A percentile compares a stretch with the other conserved stretches of the same genome.
phyloP scores from a whole-genome alignment of 1,140 invertebrate species.

The Cyclargus thomasi region DNA sequence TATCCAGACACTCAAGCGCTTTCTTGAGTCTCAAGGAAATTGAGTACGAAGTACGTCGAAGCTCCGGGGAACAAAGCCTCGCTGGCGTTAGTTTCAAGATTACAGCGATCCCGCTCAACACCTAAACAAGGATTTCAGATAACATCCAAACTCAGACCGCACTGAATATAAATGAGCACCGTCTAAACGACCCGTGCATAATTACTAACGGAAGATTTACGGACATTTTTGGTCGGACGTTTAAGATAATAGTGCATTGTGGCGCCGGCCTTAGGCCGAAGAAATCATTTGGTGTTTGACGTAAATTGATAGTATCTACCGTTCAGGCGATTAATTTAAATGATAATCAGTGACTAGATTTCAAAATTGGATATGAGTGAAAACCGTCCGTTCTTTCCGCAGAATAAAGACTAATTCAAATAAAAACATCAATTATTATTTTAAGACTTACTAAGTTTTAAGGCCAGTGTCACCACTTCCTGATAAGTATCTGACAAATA shows the following conservation, averaged over 20 bases:
- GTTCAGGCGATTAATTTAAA: too few species aligned
- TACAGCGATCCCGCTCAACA: slow-evolving; percentile 70
- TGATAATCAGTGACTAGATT: too few species aligned
- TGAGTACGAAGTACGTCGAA: slow-evolving; percentile 34
- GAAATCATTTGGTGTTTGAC: background rate
- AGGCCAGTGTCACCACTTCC: too few species aligned
- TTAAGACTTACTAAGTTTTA: too few species aligned
- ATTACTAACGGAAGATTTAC: slow-evolving; percentile 45
- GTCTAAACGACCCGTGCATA: slow-evolving; percentile 56
- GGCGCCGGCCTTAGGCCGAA: background rate
- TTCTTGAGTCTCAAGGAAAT: slow-evolving; percentile 19
- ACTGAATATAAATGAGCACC: slow-evolving; percentile 73
- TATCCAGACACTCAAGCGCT: background rate
- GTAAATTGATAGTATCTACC: background rate
- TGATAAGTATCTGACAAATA: too few species aligned
- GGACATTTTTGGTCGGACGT: slow-evolving; percentile 6
- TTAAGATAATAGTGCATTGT: background rate
- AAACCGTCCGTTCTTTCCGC: too few species aligned
- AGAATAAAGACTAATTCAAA: too few species aligned
- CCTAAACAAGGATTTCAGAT: slow-evolving; percentile 74
- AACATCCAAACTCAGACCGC: slow-evolving; percentile 71
- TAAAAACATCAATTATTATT: too few species aligned
- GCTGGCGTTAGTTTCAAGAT: slow-evolving; percentile 70
- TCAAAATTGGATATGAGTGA: too few species aligned
- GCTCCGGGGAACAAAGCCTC: slow-evolving; percentile 54